Base-by-base conservation (phyloP, 2,888 invertebrate species). In the Bombylius major region DNA sequence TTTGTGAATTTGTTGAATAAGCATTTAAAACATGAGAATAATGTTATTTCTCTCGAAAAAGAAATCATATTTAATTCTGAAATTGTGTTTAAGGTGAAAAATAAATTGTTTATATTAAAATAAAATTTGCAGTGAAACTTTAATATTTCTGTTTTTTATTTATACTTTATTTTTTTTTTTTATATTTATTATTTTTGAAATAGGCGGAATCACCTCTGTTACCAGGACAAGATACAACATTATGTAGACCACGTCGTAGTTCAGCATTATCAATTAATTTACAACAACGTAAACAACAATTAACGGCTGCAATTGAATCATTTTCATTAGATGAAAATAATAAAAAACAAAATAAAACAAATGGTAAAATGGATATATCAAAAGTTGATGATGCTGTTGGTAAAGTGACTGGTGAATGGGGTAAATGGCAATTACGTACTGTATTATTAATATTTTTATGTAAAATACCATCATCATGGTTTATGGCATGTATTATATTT, bases 401-500 rank as follows among this genome's bases (percentile, higher is more conserved):
- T 14, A 69, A 68, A 34, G 68, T 75, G 32, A 72, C 74, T 31
- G 76, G 76, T 51, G 67, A 73, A 56, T 74, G 73, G 71, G 77
- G 77, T 33, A 69, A 67, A 61, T 77, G 76, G 76, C 76, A 77
- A 58, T 58, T 75, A 47, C 68, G 76, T 50, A 71, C 75, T 0
- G 73, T 76, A 4, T 62, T 75, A 5, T 62, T 76, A 12, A 73
- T 77, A 33, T 76, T 72, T 56, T 64, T 76, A 5, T 74, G 74
- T 58, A 77, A 77, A 62, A 71, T 75, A 44, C 76, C 76, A 4
- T 72, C 76, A 0, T 75, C 75, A 1, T 77, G 77, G 77, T 76
- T 76, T 58, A 77, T 77, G 77, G 75, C 77, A 4, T 75, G 75
- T 59, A 75, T 77, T 31, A 75, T 77, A 54, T 77, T 76, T 58